phyloP scores from a whole-genome alignment of 2,113 vertebrate genomes.

The Aviceda subcristata region DNA sequence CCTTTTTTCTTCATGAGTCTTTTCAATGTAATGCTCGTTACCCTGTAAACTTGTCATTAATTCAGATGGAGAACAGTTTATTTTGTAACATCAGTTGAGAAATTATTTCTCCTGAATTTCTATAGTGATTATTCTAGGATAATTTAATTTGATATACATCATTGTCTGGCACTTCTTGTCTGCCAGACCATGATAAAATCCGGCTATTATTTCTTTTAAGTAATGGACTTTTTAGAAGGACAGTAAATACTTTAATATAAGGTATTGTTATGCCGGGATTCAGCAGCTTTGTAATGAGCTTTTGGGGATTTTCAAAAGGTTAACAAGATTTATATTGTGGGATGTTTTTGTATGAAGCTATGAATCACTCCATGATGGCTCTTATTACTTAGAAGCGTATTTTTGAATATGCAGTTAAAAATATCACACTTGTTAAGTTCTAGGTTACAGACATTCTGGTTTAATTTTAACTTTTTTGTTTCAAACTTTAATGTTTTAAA shows the following conservation, averaged over 20 bases:
- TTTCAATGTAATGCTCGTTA: background rate
- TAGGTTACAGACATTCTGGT: background rate
- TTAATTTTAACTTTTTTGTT: background rate
- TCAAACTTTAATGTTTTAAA: background rate
- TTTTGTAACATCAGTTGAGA: background rate
- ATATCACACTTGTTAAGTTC: slow-evolving; percentile 29
- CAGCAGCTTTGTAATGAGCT: slow-evolving; percentile 59
- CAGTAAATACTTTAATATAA: slow-evolving; percentile 38
- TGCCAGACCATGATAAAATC: slow-evolving; percentile 14
- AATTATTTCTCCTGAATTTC: background rate
- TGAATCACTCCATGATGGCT: slow-evolving; percentile 59
- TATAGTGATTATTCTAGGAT: background rate
- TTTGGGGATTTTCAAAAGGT: slow-evolving; percentile 65
- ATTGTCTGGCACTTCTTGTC: background rate
- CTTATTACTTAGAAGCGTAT: slow-evolving; percentile 43
- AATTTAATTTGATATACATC: background rate
- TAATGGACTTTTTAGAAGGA: background rate
- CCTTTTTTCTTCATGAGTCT: background rate
- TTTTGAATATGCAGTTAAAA: slow-evolving; percentile 57
- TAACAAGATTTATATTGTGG: slow-evolving; percentile 65
- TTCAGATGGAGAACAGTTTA: background rate
- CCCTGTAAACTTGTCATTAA: background rate
- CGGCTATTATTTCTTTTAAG: background rate
- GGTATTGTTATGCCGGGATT: background rate
- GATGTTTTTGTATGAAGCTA: slow-evolving; percentile 66